Conservation (phyloP, 1,140 invertebrate genomes). For the Ectropis grisescens region DNA sequence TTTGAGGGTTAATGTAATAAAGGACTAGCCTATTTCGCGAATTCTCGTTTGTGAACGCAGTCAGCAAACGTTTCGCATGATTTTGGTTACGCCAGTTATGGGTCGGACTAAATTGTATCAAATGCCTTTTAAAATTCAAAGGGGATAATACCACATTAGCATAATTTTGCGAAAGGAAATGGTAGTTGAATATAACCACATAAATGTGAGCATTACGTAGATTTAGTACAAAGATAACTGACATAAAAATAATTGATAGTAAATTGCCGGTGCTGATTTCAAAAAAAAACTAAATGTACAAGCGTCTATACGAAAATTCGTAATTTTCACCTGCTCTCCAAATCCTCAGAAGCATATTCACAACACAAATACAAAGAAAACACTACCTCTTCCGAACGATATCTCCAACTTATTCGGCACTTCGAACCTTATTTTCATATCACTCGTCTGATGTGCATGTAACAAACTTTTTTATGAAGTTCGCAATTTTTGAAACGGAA, state of each 20-base stretch:
- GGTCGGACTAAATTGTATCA: too few species aligned
- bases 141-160: too few species aligned
- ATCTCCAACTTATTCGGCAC: slow-evolving; percentile 65
- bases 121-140: too few species aligned
- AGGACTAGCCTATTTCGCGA: slow-evolving; percentile 13
- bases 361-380: slow-evolving; percentile 12
- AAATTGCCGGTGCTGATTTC: too few species aligned
- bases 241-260: too few species aligned
- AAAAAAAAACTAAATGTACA: too few species aligned
- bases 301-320: too few species aligned
- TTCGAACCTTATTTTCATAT: slow-evolving; percentile 63
- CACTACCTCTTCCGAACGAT: slow-evolving; percentile 48
- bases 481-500: slow-evolving; percentile 20
- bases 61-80: slow-evolving; percentile 4
- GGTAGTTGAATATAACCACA: too few species aligned
- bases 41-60: slow-evolving; percentile 2
- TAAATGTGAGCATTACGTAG: too few species aligned
- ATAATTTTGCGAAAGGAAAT: too few species aligned
- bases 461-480: slow-evolving; percentile 17
- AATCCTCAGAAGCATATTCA: slow-evolving; percentile 2
- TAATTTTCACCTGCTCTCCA: slow-evolving; percentile 8
- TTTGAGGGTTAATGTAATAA: slow-evolving; percentile 9
- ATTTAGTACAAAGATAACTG: too few species aligned
- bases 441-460: slow-evolving; percentile 26
- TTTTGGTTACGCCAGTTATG: neutral